Conservation (phyloP, 2,797 vertebrate genomes). For the Pangasius sanitwongsei region DNA sequence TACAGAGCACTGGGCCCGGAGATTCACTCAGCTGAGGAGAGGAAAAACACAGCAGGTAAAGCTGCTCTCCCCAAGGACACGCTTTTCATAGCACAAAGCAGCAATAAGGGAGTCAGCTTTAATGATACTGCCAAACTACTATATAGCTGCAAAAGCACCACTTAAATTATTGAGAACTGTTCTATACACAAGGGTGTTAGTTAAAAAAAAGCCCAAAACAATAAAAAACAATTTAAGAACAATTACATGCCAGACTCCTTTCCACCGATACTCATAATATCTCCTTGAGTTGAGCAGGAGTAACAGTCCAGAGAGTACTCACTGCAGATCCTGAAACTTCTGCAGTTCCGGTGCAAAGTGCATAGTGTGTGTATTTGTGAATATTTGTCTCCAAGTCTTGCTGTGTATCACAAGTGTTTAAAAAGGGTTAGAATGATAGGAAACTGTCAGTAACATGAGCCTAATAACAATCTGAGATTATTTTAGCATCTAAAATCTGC, state of each 20-base stretch:
- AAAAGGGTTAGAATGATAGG: background rate
- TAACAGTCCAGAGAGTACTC: background rate
- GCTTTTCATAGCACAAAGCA: constrained; percentile 9
- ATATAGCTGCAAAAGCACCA: constrained; percentile 19
- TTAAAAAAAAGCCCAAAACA: constrained; percentile 3
- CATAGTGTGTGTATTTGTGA: background rate
- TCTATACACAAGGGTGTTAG: constrained; percentile 27
- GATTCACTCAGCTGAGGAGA: background rate
- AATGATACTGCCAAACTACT: background rate
- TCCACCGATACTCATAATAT: background rate
- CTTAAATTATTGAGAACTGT: background rate
- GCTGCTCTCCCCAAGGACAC: constrained; percentile 6
- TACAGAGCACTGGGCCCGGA: background rate
- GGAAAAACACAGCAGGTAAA: constrained; percentile 29
- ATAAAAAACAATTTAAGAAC: background rate
- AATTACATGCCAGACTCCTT: background rate
- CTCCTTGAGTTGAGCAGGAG: background rate
- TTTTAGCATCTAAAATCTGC: background rate
- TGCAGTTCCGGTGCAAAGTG: background rate
- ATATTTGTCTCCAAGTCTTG: background rate
- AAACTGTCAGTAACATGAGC: background rate
- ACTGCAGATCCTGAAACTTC: background rate
- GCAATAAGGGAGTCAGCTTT: background rate
- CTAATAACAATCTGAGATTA: background rate
- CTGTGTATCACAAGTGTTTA: background rate